Evolutionary conservation across 1,140 invertebrate genomes (phyloP), one percentile per base, ranked within the genome.

Genomic region (Mercenaria mercenaria): DNA sequence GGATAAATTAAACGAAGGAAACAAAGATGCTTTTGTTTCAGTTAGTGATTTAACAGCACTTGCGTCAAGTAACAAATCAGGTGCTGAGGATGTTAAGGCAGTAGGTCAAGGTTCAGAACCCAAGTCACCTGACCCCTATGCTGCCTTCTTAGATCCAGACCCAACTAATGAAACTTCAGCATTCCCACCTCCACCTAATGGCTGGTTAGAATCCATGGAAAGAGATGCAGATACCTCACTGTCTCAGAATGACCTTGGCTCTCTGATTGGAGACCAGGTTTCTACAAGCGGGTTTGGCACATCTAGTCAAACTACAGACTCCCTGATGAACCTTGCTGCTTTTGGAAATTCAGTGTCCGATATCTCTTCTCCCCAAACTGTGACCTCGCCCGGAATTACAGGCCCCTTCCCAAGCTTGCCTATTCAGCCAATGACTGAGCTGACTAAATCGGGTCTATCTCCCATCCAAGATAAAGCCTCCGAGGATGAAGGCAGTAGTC

Each of bases 171-270:
- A 37, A 10, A 2, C 56, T 20, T 61, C n/a, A 15, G 23, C 20
- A 20, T 47, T 32, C 41, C 47, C 64, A 56, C 52, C 34, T 8
- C 43, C 37, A 32, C 37, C 67, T 39, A 67, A 20, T 39, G 76
- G 43, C 34, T 81, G 86, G 76, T 56, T 88, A 59, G 56, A 76
- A 26, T 80, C 88, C 34, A 52, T 89, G 67, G 88, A 83, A 50
- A 29, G 39, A 34, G 88, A 89, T 76, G 88, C 88, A 13, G 15
- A 20, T 37, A 74, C 34, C 3, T 89, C 80, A 6, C 39, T 61
- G 8, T 29, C 88, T 11, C 56, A 47, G 23, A 67, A 64, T 85
- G 76, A 64, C 41, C 56, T 88, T n/a, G 61, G 52, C 6, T 34
- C 41, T 15, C 23, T 81, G 18, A 20, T 74, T 34, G 43, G 41